Evolutionary conservation across 2,888 invertebrate species (phyloP).

Genomic region (Xanthia icteritia): DNA sequence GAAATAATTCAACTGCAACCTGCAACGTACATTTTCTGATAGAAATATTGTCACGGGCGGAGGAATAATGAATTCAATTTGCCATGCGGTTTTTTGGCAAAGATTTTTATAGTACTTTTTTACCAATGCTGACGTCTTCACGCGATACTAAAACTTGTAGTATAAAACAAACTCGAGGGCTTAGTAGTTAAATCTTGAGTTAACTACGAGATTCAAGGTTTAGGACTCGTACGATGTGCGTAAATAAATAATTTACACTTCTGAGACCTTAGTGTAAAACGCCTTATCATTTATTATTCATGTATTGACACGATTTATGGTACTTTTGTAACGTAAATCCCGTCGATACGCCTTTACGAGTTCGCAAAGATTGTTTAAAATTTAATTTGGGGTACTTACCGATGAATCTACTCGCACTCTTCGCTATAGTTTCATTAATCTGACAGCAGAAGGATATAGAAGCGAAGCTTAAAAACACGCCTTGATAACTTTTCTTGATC

Average conservation of each 20-base stretch:
- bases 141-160: constrained; percentile 44
- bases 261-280: constrained; percentile 62
- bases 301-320: constrained; percentile 59
- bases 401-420: constrained; percentile 87
- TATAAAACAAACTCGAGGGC: constrained; percentile 51
- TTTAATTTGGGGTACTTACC: constrained; percentile 75
- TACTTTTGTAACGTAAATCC: constrained; percentile 48
- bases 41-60: constrained; percentile 13
- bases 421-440: constrained; percentile 87
- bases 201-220: constrained; percentile 59
- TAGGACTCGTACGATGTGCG: constrained; percentile 48
- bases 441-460: constrained; percentile 89
- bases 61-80: constrained; percentile 41
- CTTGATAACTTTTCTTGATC: constrained; percentile 88
- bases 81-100: constrained; percentile 23
- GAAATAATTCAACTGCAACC: constrained; percentile 33
- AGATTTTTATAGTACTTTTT: constrained; percentile 41
- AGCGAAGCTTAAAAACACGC: constrained; percentile 87
- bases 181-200: constrained; percentile 60
- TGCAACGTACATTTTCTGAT: constrained; percentile 13
- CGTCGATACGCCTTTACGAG: constrained; percentile 46
- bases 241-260: constrained; percentile 66
- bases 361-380: constrained; percentile 34
- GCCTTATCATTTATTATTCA: constrained; percentile 62
- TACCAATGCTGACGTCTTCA: constrained; percentile 26